Evolutionary conservation across 2,797 vertebrate species (phyloP).

Genomic region (Scolopax rusticola): DNA sequence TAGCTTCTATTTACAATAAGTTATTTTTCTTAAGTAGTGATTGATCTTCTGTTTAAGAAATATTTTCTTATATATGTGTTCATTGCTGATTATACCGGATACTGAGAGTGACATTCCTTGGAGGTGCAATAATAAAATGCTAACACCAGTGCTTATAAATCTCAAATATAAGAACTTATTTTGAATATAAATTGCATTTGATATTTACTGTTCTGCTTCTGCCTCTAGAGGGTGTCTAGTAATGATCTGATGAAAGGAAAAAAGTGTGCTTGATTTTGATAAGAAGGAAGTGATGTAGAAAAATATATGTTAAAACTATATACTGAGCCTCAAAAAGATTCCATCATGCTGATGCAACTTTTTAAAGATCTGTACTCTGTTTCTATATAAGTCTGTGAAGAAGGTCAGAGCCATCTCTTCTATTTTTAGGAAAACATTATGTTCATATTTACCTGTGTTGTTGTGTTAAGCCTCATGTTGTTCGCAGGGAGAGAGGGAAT

Average conservation of each 20-base stretch:
- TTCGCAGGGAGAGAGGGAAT: not conserved
- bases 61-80: not conserved
- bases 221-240: not conserved
- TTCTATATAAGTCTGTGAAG: not conserved
- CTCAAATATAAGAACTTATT: not conserved
- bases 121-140: not conserved
- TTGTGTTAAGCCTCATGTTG: not conserved
- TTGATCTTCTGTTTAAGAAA: not conserved
- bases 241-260: not conserved
- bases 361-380: not conserved
- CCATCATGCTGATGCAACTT: not conserved
- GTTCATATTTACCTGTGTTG: not conserved
- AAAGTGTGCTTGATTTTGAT: not conserved
- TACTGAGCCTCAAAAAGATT: not conserved
- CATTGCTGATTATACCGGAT: not conserved
- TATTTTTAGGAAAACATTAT: not conserved
- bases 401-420: not conserved
- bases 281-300: not conserved
- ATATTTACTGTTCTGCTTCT: conserved; percentile 1
- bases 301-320: not conserved
- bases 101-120: not conserved
- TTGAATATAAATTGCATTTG: not conserved
- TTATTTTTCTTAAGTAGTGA: not conserved
- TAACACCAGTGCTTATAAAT: not conserved
- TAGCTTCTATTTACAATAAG: not conserved